Base-by-base conservation (phyloP, 2,888 invertebrate species). In the Andrena praecox region DNA sequence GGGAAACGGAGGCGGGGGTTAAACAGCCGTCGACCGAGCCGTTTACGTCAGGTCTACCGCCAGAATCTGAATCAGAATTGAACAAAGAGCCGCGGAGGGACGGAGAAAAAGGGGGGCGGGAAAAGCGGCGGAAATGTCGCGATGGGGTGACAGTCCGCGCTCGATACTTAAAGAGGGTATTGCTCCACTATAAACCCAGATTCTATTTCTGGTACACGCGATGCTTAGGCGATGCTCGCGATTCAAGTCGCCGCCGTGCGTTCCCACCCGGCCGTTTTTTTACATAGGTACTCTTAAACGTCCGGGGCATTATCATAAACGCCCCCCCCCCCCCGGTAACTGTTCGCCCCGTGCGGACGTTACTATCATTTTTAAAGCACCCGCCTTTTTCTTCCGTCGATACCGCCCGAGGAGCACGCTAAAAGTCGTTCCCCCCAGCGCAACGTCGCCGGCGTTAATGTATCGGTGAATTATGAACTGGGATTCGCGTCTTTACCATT, bases 171-270 rank as follows among this genome's bases (percentile, higher is more conserved):
- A 86, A 87, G 85, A 83, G 85, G 85, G 72, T 89, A 87, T 89
- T 89, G 85, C 89, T 82, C 83, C 66, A 85, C 84, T 84, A 80
- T 85, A 87, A 85, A 89, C 84, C 87, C 77, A 87, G 82, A 86
- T 88, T 89, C 88, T 89, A 89, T 89, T 88, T 89, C 80, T 83
- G 87, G 78, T 74, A 56, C 64, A 63, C 71, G 66, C 59, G 64
- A 62, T 59, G 77, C 79, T 78, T 80, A 77, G 56, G 29, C 50
- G 50, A 24, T 66, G 63, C 73, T 60, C 16, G 59, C 70, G 63
- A 52, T 70, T 63, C 20, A 70, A 75, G 56, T 60, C 27, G 35
- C 3, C 42, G 31, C 7, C 27, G 48, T 48, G n/a, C 31, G 8
- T 63, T 62, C 16, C 24, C 48, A 48, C 12, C 29, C 35, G 33